Evolutionary conservation across 2,888 invertebrate genomes (phyloP).

Genomic region (Cryptops parisi): DNA sequence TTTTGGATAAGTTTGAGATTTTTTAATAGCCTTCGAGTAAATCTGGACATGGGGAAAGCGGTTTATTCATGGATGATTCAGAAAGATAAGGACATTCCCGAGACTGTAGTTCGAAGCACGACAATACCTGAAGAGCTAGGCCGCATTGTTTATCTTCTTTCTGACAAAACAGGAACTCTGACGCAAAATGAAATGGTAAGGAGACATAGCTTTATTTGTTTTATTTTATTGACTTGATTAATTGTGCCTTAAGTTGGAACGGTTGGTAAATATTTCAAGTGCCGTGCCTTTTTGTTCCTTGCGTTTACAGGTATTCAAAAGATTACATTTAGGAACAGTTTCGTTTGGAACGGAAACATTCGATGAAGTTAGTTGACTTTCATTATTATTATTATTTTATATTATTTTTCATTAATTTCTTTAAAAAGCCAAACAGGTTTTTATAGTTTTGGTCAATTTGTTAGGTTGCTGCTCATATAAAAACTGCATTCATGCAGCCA

Average conservation of each 20-base stretch:
- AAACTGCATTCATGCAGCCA: conserved; percentile 31
- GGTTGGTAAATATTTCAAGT: too few relatives aligned
- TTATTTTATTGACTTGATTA: conserved; percentile 2
- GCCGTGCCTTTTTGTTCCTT: neutral
- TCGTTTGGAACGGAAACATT: conserved; percentile 76
- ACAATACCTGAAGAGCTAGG: conserved; percentile 98
- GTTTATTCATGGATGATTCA: conserved; percentile 96
- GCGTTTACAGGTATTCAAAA: conserved; percentile 53
- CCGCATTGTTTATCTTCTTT: conserved; percentile 85
- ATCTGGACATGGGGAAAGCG: conserved; percentile 96
- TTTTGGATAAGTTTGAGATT: neutral
- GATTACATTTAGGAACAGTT: conserved; percentile 84
- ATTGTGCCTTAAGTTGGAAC: neutral
- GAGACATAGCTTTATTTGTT: too few relatives aligned
- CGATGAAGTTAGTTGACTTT: conserved; percentile 53
- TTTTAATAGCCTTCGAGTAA: conserved; percentile 71
- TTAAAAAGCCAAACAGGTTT: neutral
- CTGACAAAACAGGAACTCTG: conserved; percentile 96
- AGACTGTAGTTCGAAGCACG: conserved; percentile 89
- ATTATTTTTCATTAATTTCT: too few relatives aligned
- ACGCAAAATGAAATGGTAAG: conserved; percentile 99
- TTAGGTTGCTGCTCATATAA: conserved; percentile 37
- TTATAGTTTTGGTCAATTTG: too few relatives aligned
- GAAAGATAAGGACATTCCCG: conserved; percentile 78
- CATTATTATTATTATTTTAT: neutral